phyloP scores from a whole-genome alignment of 30 jellyfish, hydroid and myxozoan genomes.

The Turritopsis dohrnii region DNA sequence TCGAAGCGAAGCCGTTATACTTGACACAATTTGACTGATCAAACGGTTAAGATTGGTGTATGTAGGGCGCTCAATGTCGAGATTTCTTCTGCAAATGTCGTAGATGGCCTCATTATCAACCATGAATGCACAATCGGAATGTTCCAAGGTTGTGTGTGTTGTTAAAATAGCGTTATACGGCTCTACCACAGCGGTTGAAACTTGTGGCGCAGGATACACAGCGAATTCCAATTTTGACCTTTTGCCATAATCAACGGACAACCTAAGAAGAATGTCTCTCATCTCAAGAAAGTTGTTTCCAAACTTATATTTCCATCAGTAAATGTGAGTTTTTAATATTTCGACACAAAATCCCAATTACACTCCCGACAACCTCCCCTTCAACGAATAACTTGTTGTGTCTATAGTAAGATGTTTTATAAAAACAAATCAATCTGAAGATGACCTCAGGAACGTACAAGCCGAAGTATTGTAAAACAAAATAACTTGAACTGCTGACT shows the following conservation, averaged over 20 bases:
- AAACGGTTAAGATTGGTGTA: conserved; percentile 77
- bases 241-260: conserved; percentile 87
- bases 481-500: neutral
- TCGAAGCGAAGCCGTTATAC: conserved; percentile 88
- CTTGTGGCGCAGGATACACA: conserved; percentile 97
- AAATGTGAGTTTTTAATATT: neutral
- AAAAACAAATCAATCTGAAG: too few species aligned
- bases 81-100: conserved; percentile 84
- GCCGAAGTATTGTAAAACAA: too few species aligned
- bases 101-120: conserved; percentile 92
- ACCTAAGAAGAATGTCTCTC: conserved; percentile 8
- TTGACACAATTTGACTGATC: conserved; percentile 80
- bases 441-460: too few species aligned
- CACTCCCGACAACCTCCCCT: too few species aligned
- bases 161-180: conserved; percentile 94
- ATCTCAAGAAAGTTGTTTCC: too few species aligned
- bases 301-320: neutral
- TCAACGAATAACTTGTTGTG: too few species aligned
- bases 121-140: conserved; percentile 88
- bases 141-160: conserved; percentile 89
- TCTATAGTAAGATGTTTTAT: too few species aligned
- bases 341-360: too few species aligned
- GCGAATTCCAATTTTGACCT: conserved; percentile 87
- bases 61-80: conserved; percentile 87
- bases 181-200: conserved; percentile 95